Percentiles rank a stretch among this genome's conserved stretches.
Evolutionary conservation across 2,113 vertebrate genomes (phyloP).

Genomic region (Hydrochoerus hydrochaeris): DNA sequence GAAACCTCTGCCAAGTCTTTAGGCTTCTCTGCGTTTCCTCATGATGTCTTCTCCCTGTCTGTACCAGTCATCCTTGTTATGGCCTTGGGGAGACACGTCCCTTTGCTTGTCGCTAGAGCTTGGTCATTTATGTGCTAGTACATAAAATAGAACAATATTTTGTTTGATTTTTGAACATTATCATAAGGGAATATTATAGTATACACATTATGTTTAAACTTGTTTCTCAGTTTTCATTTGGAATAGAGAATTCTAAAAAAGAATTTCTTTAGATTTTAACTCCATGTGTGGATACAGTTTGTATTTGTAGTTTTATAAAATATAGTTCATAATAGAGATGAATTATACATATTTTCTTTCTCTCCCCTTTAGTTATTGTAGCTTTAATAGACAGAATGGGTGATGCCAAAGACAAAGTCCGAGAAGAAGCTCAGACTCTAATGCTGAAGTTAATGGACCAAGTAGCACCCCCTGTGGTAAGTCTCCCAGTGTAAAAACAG

Average conservation of each 20-base stretch:
- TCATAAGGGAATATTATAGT: not conserved
- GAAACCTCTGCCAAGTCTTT: not conserved
- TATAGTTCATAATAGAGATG: constrained; percentile 35
- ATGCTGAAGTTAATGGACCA: constrained; percentile 94
- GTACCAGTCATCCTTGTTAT: not conserved
- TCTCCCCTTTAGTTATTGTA: constrained; percentile 87
- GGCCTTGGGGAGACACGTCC: not conserved
- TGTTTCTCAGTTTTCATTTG: not conserved
- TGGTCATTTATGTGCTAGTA: not conserved
- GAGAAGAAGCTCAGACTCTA: constrained; percentile 95
- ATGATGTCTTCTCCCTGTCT: not conserved
- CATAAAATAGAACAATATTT: not conserved
- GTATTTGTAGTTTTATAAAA: constrained; percentile 30
- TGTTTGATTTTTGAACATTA: not conserved
- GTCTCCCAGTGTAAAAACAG: constrained; percentile 45
- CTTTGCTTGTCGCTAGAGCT: not conserved
- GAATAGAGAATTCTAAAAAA: constrained; percentile 35
- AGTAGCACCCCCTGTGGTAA: constrained; percentile 93
- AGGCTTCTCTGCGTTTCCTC: not conserved
- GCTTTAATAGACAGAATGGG: constrained; percentile 96
- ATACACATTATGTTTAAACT: not conserved
- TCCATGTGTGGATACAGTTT: constrained; percentile 33
- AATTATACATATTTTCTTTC: constrained; percentile 36
- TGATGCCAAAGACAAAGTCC: constrained; percentile 97
- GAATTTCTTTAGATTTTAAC: constrained; percentile 41